Evolutionary conservation across 2,888 invertebrate species (phyloP).

Genomic region (Torymus aiolomorphi): DNA sequence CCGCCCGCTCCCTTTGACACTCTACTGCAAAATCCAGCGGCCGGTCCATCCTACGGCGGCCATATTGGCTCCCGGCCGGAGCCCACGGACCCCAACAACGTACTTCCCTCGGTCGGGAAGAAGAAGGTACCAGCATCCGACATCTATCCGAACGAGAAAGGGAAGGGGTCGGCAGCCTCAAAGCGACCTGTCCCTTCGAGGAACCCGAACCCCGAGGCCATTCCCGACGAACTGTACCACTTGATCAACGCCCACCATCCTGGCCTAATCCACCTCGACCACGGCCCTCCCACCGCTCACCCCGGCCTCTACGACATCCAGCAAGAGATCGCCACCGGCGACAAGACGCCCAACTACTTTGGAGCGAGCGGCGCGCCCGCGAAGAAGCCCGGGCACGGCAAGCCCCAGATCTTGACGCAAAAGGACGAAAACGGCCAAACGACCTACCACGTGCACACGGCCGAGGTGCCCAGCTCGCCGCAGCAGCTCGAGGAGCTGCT

Average conservation of each 20-base stretch:
- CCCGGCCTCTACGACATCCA: constrained; percentile 70
- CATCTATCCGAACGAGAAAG: constrained; percentile 59
- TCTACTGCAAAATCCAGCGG: constrained; percentile 64
- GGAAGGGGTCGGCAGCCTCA: constrained; percentile 52
- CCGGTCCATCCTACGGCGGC: constrained; percentile 67
- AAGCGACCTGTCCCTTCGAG: constrained; percentile 55
- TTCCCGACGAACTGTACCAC: constrained; percentile 70
- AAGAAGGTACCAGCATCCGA: constrained; percentile 62
- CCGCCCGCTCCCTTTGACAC: constrained; percentile 63
- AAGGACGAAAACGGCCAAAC: constrained; percentile 72
- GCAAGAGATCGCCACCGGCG: constrained; percentile 63
- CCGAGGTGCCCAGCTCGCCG: constrained; percentile 69
- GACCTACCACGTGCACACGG: constrained; percentile 71
- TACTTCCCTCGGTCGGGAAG: constrained; percentile 62
- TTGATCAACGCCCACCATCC: constrained; percentile 71
- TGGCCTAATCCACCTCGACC: constrained; percentile 67
- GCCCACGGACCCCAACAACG: constrained; percentile 66
- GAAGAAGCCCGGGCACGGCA: constrained; percentile 64
- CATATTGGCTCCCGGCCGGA: constrained; percentile 60
- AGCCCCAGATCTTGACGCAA: constrained; percentile 70
- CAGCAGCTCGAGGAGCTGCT: constrained; percentile 73
- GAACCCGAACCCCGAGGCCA: constrained; percentile 40
- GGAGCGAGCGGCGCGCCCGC: constrained; percentile 65
- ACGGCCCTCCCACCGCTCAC: constrained; percentile 65
- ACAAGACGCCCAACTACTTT: constrained; percentile 62